A percentile compares a stretch with the other conserved stretches of the same genome.
phyloP scores from a whole-genome alignment of 2,113 vertebrate genomes.

The Melanotaenia duboulayi region DNA sequence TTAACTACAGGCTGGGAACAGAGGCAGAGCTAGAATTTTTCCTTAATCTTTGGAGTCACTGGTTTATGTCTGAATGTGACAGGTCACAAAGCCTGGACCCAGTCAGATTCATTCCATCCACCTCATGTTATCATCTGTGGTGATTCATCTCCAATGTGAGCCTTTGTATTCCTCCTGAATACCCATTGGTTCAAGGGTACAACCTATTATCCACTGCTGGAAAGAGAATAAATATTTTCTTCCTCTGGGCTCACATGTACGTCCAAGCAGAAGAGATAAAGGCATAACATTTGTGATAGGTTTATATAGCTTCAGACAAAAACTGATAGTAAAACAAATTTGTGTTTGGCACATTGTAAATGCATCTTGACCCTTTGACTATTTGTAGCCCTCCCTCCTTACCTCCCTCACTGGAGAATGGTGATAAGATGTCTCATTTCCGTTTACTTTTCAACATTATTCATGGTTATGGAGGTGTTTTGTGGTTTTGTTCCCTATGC shows the following conservation, averaged over 20 bases:
- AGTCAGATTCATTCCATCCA: conserved; percentile 53
- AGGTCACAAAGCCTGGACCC: conserved; percentile 41
- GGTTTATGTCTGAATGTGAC: conserved; percentile 66
- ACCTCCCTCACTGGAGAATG: conserved; percentile 41
- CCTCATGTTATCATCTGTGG: conserved; percentile 54
- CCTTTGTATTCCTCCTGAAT: conserved; percentile 56
- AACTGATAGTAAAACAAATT: conserved; percentile 58
- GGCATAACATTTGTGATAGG: conserved; percentile 50
- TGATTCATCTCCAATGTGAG: conserved; percentile 57
- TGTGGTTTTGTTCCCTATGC: conserved; percentile 53
- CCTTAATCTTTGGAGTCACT: conserved; percentile 58
- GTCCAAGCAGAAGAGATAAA: conserved; percentile 57
- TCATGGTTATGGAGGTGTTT: conserved; percentile 58
- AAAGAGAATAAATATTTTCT: conserved; percentile 57
- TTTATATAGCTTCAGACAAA: conserved; percentile 52
- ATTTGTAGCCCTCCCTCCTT: conserved; percentile 29
- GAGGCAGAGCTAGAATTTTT: conserved; percentile 31
- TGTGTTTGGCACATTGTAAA: conserved; percentile 56
- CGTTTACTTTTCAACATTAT: conserved; percentile 65
- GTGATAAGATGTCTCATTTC: conserved; percentile 70
- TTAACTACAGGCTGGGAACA: conserved; percentile 31
- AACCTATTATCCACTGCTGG: conserved; percentile 51
- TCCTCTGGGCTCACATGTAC: conserved; percentile 43
- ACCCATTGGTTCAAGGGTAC: conserved; percentile 44
- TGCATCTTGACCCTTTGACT: conserved; percentile 68